Percentiles rank a stretch among this genome's conserved stretches.
Evolutionary conservation across 2,888 invertebrate genomes (phyloP).

Genomic region (Agonopterix alstromeriana): DNA sequence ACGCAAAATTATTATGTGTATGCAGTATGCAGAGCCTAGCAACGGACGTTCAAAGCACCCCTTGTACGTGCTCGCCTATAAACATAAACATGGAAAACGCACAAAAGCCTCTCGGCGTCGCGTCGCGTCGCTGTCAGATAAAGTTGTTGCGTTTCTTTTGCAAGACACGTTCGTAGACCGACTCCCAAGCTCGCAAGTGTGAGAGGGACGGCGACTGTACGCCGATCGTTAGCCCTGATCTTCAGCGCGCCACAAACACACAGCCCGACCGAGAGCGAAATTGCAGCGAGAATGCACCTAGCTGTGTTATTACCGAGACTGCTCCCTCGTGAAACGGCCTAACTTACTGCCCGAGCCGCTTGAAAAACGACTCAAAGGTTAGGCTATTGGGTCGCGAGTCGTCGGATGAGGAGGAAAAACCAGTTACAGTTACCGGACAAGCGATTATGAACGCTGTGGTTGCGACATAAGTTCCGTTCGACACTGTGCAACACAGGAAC

Average conservation of each 20-base stretch:
- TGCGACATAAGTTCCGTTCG: conserved; percentile 62
- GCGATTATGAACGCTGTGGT: conserved; percentile 66
- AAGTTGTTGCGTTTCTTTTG: conserved; percentile 74
- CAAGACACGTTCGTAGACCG: conserved; percentile 40
- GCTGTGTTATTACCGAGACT: conserved; percentile 68
- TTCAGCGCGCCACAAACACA: conserved; percentile 77
- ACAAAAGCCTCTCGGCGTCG: conserved; percentile 73
- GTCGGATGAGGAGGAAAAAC: conserved; percentile 34
- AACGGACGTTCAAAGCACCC: conserved; percentile 66
- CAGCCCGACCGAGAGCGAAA: conserved; percentile 77
- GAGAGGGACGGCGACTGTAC: conserved; percentile 50
- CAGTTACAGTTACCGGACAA: conserved; percentile 62
- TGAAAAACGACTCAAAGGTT: conserved; percentile 32
- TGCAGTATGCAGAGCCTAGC: conserved; percentile 31
- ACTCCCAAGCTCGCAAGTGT: conserved; percentile 25
- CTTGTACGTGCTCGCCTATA: conserved; percentile 72
- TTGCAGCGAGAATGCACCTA: conserved; percentile 76
- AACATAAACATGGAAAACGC: conserved; percentile 75
- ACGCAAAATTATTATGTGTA: neutral
- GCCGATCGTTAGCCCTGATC: conserved; percentile 77
- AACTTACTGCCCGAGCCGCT: conserved; percentile 27
- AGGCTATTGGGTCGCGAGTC: conserved; percentile 33
- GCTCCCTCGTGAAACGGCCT: conserved; percentile 55
- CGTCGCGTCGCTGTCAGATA: conserved; percentile 72
- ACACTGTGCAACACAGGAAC: conserved; percentile 35